Evolutionary conservation across 1,140 invertebrate species (phyloP).

Genomic region (Ruditapes philippinarum): DNA sequence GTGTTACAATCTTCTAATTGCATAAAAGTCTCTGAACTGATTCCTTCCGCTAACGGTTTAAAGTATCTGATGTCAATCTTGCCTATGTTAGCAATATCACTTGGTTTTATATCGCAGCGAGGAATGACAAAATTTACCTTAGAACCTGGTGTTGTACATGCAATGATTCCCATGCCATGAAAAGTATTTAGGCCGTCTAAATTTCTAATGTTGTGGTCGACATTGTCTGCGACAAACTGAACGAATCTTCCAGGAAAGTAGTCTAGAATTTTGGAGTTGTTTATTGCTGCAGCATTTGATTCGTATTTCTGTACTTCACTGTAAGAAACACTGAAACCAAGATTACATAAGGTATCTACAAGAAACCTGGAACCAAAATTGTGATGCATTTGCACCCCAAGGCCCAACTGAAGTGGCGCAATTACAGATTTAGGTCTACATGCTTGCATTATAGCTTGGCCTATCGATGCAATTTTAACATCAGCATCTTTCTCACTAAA

Average conservation of each 20-base stretch:
- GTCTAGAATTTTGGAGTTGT: conserved; percentile 31
- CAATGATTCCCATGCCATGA: conserved; percentile 81
- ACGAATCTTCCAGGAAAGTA: conserved; percentile 49
- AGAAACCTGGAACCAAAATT: conserved; percentile 63
- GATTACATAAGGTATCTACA: conserved; percentile 57
- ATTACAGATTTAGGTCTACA: conserved; percentile 24
- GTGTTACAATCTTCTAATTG: neutral
- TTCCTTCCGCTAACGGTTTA: conserved; percentile 11
- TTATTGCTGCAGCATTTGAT: conserved; percentile 66
- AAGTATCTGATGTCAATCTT: conserved; percentile 63
- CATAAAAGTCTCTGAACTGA: neutral
- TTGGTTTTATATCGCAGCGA: neutral
- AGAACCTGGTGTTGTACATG: conserved; percentile 42
- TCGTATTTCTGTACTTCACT: conserved; percentile 56
- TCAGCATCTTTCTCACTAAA: conserved; percentile 22
- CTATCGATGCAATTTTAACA: conserved; percentile 56
- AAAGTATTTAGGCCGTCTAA: conserved; percentile 79
- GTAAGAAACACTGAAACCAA: conserved; percentile 66
- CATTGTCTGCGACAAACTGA: conserved; percentile 76
- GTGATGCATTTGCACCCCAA: conserved; percentile 24
- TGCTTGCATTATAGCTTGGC: conserved; percentile 63
- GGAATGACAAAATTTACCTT: conserved; percentile 35
- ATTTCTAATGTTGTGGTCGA: conserved; percentile 77
- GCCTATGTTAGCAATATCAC: conserved; percentile 32
- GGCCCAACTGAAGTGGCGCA: conserved; percentile 26